Evolutionary conservation across 2,888 invertebrate genomes (phyloP).

Genomic region (Ligdia adustata): DNA sequence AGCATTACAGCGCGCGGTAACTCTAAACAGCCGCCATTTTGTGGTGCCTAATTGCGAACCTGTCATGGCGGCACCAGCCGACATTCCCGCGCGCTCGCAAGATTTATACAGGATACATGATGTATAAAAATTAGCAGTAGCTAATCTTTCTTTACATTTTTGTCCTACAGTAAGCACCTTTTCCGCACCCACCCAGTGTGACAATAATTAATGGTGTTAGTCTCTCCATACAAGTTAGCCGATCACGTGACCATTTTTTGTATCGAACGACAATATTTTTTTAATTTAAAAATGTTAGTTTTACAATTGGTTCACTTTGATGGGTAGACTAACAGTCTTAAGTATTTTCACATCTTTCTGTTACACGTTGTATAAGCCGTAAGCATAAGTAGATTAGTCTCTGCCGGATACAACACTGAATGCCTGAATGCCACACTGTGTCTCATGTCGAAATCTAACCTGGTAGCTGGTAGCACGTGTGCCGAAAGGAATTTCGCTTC

Average conservation of each 20-base stretch:
- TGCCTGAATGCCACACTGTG: conserved; percentile 55
- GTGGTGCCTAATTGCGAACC: conserved; percentile 59
- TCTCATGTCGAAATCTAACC: conserved; percentile 50
- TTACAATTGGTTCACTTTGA: too few species aligned
- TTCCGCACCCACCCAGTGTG: too few species aligned
- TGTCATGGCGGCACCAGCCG: conserved; percentile 57
- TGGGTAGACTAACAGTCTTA: too few species aligned
- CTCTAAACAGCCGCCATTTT: conserved; percentile 48
- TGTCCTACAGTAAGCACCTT: too few species aligned
- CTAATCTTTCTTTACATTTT: conserved; percentile 1
- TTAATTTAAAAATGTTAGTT: too few species aligned
- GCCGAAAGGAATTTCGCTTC: conserved; percentile 42
- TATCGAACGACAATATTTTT: too few species aligned
- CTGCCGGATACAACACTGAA: conserved; percentile 23
- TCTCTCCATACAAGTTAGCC: too few species aligned
- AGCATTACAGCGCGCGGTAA: conserved; percentile 21
- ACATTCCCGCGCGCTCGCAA: conserved; percentile 53
- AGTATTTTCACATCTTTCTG: too few species aligned
- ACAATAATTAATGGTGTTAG: too few species aligned
- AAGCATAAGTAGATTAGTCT: neutral
- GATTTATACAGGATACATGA: conserved; percentile 46
- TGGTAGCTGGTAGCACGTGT: conserved; percentile 29
- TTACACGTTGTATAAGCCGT: too few species aligned
- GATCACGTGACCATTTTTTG: too few species aligned
- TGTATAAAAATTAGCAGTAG: conserved; percentile 3